These are phyloP conservation scores for Cyanoliseus patagonus DNA, from an alignment of 2,113 vertebrate genomes.

Conservation along the genomic window DNA sequence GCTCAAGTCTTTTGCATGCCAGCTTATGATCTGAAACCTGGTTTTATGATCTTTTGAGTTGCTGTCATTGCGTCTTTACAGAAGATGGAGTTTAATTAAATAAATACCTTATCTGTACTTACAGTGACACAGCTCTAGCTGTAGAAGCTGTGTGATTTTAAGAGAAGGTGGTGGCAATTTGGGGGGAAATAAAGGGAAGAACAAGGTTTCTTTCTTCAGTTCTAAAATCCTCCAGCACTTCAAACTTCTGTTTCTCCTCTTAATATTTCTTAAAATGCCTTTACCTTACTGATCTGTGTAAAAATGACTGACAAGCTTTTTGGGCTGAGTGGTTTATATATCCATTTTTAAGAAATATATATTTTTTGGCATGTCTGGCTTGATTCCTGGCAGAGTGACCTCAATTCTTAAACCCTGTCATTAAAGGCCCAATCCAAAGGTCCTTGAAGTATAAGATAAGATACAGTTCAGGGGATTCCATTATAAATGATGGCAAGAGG, in stretches of 20 bases:
- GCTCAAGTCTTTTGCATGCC: neutral
- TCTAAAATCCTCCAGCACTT: neutral
- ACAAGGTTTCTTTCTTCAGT: neutral
- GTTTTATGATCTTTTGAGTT: neutral
- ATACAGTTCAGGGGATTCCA: neutral
- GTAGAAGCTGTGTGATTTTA: neutral
- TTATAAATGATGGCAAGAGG: neutral
- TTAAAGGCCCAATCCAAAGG: neutral
- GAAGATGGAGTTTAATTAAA: neutral
- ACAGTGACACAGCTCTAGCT: neutral
- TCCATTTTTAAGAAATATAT: neutral
- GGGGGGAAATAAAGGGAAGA: neutral
- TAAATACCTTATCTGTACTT: neutral
- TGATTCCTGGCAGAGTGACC: neutral
- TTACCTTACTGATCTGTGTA: neutral
- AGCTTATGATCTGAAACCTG: neutral
- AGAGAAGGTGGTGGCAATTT: neutral
- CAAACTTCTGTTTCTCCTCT: neutral
- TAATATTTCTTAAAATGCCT: neutral
- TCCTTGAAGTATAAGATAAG: neutral
- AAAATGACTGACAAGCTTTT: neutral
- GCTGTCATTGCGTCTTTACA: neutral
- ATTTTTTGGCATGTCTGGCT: neutral
- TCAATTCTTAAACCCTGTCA: neutral
- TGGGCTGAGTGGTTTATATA: neutral